Evolutionary conservation across 2,113 vertebrate species (phyloP), one percentile per base, ranked within the genome.

Genomic region (Paradoxurus hermaphroditus): DNA sequence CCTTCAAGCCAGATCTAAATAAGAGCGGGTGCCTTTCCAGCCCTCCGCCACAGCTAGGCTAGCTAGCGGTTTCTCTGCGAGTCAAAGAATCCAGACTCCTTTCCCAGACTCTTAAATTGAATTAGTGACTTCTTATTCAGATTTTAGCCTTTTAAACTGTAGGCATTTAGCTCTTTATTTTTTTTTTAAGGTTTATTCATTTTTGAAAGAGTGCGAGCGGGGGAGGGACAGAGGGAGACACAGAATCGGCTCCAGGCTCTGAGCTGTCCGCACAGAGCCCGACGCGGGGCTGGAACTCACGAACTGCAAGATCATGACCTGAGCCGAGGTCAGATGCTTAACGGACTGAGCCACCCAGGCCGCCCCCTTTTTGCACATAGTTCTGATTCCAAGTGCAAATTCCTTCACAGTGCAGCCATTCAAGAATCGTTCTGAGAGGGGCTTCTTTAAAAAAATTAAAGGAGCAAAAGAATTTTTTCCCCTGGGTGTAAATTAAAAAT

Each of bases 401-500:
- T 77, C 34, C 39, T 67, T 85, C 27, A 62, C 36, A 49, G 4
- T 73, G 51, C 68, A 93, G 13, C 62, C 95, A 94, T 49, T 91
- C 16, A 65, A 25, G 36, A 96, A 77, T 91, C 39, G 68, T 78
- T 94, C 83, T 85, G 16, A 1, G 56, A 89, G 21, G 75, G 21
- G 36, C 18, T 94, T 75, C 62, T 29, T 21, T 1, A 67, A 92
- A 72, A 83, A 91, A 67, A n/a, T 19, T 44, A 62, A 77, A 67
- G 14, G 21, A 87, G 31, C 51, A 72, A 49, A 93, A 79, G 21
- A 82, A 56, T 51, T 75, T 79, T 73, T 94, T 95, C 83, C 65
- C 62, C 53, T 59, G 27, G 1, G 44, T 97, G 27, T 93, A 88
- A 79, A 81, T 67, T 94, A 83, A 93, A 91, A 92, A 96, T 93